phyloP scores from a whole-genome alignment of 2,797 vertebrate species.

The Falco columbarius region DNA sequence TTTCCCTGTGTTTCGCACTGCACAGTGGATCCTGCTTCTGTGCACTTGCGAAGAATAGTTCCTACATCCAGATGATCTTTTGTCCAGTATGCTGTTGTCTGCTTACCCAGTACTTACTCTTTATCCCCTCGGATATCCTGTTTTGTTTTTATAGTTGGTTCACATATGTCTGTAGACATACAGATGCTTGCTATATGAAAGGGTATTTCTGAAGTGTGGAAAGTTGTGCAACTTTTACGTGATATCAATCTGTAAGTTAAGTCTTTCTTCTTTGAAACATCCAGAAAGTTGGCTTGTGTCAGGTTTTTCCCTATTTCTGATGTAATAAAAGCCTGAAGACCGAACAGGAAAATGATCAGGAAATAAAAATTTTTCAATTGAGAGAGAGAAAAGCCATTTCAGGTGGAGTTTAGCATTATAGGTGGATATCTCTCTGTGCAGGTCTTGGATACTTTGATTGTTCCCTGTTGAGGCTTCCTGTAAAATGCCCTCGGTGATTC shows the following conservation, averaged over 20 bases:
- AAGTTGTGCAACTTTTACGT: background rate
- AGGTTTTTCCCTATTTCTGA: background rate
- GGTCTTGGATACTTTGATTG: background rate
- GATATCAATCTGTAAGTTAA: background rate
- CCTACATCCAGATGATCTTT: background rate
- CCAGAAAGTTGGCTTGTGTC: background rate
- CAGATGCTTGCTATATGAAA: background rate
- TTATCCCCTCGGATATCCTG: background rate
- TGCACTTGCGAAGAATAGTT: background rate
- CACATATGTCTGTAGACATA: fast-evolving
- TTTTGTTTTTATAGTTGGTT: background rate
- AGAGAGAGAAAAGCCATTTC: background rate
- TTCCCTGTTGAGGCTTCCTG: background rate
- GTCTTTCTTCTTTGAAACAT: background rate
- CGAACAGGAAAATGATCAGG: background rate
- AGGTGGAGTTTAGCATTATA: background rate
- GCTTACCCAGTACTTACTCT: background rate
- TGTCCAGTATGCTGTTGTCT: background rate
- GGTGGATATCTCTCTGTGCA: background rate
- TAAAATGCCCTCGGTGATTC: background rate
- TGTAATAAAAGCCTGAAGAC: background rate
- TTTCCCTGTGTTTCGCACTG: background rate
- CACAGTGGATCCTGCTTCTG: background rate
- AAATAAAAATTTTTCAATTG: background rate
- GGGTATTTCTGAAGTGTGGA: background rate